Conservation (phyloP, 2,888 invertebrate genomes). For the Cheilosia impressa region DNA sequence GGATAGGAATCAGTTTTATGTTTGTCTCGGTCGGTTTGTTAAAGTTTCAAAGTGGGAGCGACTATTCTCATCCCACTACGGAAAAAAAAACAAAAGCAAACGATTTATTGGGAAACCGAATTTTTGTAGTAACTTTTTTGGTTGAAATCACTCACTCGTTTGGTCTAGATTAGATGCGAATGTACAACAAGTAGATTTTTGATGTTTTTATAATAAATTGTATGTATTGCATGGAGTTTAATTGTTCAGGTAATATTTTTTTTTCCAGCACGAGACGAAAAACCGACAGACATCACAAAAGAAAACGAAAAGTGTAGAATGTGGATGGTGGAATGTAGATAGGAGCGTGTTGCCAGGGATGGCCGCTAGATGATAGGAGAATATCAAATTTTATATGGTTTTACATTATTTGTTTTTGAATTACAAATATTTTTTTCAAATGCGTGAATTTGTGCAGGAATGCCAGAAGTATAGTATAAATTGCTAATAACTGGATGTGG, state of each 20-base stretch:
- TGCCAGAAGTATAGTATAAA: too few species aligned
- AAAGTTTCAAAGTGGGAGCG: slow-evolving; percentile 33
- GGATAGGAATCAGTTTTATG: slow-evolving; percentile 15
- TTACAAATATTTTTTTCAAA: too few species aligned
- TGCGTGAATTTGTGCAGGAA: too few species aligned
- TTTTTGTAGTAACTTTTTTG: not conserved
- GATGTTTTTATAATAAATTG: slow-evolving; percentile 5
- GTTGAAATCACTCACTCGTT: slow-evolving; percentile 17
- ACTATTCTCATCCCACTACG: slow-evolving; percentile 26
- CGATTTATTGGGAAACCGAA: slow-evolving; percentile 5
- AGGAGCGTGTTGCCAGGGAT: slow-evolving; percentile 31
- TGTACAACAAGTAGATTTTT: not conserved
- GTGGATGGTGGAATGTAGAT: slow-evolving; percentile 33
- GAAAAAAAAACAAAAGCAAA: slow-evolving; percentile 47
- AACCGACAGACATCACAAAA: slow-evolving; percentile 49
- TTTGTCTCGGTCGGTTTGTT: slow-evolving; percentile 26
- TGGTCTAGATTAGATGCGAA: not conserved
- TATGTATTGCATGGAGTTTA: slow-evolving; percentile 5
- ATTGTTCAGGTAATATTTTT: slow-evolving; percentile 22
- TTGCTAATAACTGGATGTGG: too few species aligned
- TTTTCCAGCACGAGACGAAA: slow-evolving; percentile 35
- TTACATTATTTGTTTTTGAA: too few species aligned
- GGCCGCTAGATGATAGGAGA: not conserved
- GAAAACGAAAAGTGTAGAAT: slow-evolving; percentile 44
- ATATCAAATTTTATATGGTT: too few species aligned